Base-by-base conservation (phyloP, 2,888 invertebrate species). In the Trissolcus japonicus region DNA sequence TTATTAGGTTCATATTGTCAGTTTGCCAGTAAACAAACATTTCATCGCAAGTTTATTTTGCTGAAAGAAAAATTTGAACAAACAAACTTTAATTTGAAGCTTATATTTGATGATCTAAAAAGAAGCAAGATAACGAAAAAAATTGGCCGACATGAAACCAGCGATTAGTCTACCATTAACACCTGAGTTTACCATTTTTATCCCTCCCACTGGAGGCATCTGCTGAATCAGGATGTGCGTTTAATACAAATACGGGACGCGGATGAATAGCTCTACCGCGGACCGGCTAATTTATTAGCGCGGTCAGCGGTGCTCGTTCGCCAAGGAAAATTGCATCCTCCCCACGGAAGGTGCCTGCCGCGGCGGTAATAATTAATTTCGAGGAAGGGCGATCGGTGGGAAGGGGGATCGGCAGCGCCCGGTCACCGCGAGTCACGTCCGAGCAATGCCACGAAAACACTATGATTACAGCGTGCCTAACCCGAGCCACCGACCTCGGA, bases 391-490 rank as follows among this genome's bases (percentile, higher is more conserved):
- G 72, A 25, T 61, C 35, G 66, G 40, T 46, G 59, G 69, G 71
- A 48, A 48, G 50, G 72, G n/a, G 25, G 57, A 50, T 65, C 59
- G 74, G 69, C 71, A 71, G 78, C 72, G 74, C 55, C 67, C 77
- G 81, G 80, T 78, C 78, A 80, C 77, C 74, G 74, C 80, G 79
- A 84, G 87, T 88, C 88, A 88, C 88, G 88, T 88, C 81, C 84
- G 81, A 81, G 84, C 87, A 84, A 87, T 87, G 85, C 82, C 83
- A 80, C 78, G 80, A 83, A 84, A 88, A 84, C 85, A 88, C 88
- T 87, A 84, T 88, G 86, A 88, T 88, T 88, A 88, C 83, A 75
- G 78, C 83, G 83, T 83, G 83, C 83, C 83, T 83, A 83, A 82
- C 82, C 83, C 83, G 82, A 82, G 82, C 81, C 80, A 82, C 79